These are phyloP conservation scores for Cirrhinus molitorella DNA, from an alignment of 2,797 vertebrate species.

Conservation along the genomic window DNA sequence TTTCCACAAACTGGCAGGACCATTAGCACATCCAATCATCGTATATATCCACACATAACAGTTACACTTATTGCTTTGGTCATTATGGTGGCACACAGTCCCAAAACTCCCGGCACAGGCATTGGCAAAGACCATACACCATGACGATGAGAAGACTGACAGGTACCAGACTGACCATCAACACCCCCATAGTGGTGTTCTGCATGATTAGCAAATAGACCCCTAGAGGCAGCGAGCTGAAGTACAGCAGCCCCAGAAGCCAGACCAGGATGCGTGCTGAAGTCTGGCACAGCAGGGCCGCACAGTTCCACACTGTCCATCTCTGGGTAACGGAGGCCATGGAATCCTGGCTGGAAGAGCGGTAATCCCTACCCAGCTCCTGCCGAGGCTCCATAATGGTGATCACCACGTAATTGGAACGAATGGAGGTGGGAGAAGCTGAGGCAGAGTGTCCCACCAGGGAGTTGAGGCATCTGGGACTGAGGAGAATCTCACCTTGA, in stretches of 20 bases:
- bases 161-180: slow-evolving; percentile 95
- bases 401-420: slow-evolving; percentile 93
- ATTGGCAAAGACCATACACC: slow-evolving; percentile 95
- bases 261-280: slow-evolving; percentile 89
- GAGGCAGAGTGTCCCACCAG: slow-evolving; percentile 81
- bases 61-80: slow-evolving; percentile 24
- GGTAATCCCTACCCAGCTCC: slow-evolving; percentile 81
- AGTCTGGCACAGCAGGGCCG: slow-evolving; percentile 89
- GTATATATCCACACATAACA: background rate
- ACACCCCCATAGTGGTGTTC: slow-evolving; percentile 88
- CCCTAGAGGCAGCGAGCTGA: slow-evolving; percentile 94
- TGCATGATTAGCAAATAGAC: slow-evolving; percentile 96
- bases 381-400: slow-evolving; percentile 93
- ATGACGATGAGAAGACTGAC: slow-evolving; percentile 91
- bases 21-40: slow-evolving; percentile 1
- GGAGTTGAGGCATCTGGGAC: slow-evolving; percentile 84
- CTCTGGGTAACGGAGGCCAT: slow-evolving; percentile 85
- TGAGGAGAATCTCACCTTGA: slow-evolving; percentile 88
- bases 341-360: slow-evolving; percentile 89
- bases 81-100: slow-evolving; percentile 86
- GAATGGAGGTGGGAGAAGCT: slow-evolving; percentile 72
- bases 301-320: slow-evolving; percentile 93
- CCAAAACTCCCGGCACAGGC: slow-evolving; percentile 91
- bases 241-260: slow-evolving; percentile 92
- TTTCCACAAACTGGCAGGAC: slow-evolving; percentile 26